Base-by-base conservation (phyloP, 2,113 vertebrate genomes). In the Ancistrus triradiatus region DNA sequence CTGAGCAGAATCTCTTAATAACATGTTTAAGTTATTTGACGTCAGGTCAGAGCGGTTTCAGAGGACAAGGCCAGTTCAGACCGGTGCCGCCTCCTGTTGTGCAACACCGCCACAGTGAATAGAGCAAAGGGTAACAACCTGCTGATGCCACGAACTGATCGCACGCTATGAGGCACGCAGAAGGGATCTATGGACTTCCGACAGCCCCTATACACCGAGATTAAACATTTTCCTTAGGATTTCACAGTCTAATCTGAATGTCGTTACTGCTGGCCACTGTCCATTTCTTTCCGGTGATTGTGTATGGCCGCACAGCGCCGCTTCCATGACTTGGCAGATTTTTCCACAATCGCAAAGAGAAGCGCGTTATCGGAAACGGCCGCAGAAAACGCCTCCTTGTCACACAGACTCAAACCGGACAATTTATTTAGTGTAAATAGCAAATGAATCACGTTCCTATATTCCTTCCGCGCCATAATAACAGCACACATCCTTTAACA, bases 311-410 rank as follows among this genome's bases (percentile, higher is more conserved):
- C 44, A 42, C 51, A 43, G 60, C 53, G 31, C 33, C 18, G 63
- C 70, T 66, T 74, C 69, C 64, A 71, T 77, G 77, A 77, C 77
- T 68, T 42, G 31, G 74, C 72, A 77, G 68, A 69, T 58, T 71
- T 68, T 49, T 48, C 28, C 44, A 48, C 14, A 55, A 43, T 44
- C 22, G 19, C 28, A 53, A 52, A 63, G 57, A 35, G 38, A 14
- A 59, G 68, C 73, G 60, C 70, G 66, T 19, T 51, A 57, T 61
- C 56, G 35, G 66, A 62, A 52, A 65, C 48, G 49, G 40, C 49
- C 15, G 19, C 28, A 56, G 57, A 65, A 69, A 70, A 73, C 74
- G 69, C 69, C 74, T 67, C 68, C 48, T 48, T 14, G 50, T n/a
- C 24, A 57, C 35, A 40, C 13, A 27, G 15, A 33, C 17, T 43